Evolutionary conservation across 1,140 invertebrate genomes (phyloP), one percentile per base, ranked within the genome.

Genomic region (Procambarus virginalis): DNA sequence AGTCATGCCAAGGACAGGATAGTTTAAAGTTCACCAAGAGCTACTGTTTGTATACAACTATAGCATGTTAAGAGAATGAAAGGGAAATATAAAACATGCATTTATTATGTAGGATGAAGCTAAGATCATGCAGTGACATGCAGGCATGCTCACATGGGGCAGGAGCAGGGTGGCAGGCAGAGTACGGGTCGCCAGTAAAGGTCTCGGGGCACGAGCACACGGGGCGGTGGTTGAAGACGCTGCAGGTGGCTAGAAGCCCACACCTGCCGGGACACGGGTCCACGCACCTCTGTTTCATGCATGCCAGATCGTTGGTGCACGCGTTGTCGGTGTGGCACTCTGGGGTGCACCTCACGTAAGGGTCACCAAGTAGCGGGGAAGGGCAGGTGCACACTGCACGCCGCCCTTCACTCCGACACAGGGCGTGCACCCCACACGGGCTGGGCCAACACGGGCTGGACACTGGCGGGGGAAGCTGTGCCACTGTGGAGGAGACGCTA

Each of bases 61-160:
- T 73, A 34, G 34, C 68, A 73, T 73, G 68, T 22, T 9, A 34
- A 34, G 4, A 34, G 5, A 4, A 34, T 14, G 68, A 20, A 34
- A 34, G 68, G 34, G 64, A n/a, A 68, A n/a, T 68, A 17, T 73
- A 34, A 8, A 73, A 34, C 34, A 64, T 84, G 68, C 68, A 73
- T 55, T 45, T 75, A 84, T n/a, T 34, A 68, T 14, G n/a, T 17
- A 68, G 34, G 75, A 49, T 68, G n/a, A 84, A 77, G 75, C 1
- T 6, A 20, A 55, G 45, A 46, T 58, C n/a, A 84, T 84, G 83
- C 84, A 60, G 20, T 95, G 94, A 93, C 97, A 97, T 94, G 97
- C 96, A 5, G 97, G 97, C 92, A 96, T 94, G 92, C 97, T 97
- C 3, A 96, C 96, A 94, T 96, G 96, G 91, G 96, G 97, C 70